Base-by-base conservation (phyloP, 2,797 vertebrate species). In the Sebastes vulpes region DNA sequence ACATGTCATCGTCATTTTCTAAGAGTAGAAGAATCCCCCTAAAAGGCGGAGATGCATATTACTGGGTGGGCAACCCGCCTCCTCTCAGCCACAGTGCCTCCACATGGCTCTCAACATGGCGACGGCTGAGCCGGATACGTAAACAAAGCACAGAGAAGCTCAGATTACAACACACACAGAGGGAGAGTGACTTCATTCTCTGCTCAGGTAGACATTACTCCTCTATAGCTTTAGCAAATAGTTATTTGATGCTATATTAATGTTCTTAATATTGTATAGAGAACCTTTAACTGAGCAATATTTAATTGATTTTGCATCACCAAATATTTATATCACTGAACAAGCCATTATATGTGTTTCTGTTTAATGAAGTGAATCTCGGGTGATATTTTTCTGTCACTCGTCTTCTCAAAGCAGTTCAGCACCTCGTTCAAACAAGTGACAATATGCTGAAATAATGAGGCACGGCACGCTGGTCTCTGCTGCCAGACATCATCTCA, bases 341-440 rank as follows among this genome's bases (percentile, higher is more conserved):
- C 25, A 46, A 50, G 59, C 68, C 48, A 60, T 42, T 69, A 52
- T 11, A 54, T 23, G 9, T 28, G 26, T 64, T 58, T 28, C 28
- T 32, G 25, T 50, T 10, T 63, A 75, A 69, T 58, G 32, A 57
- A 32, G 14, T 50, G 48, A 72, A 26, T 26, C 23, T 46, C 0
- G 1, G 21, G 8, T 25, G 53, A 61, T 21, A 69, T 26, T 56
- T 56, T 42, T 14, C 4, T 38, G 14, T 69, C 42, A 26, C 18
- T 60, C n/a, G 18, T 53, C 7, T 35, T 71, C 52, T 18, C n/a
- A 26, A 20, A 31, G 14, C 6, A 29, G 35, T 50, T 59, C 74
- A 38, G 35, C 57, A 72, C 65, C 57, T 77, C 14, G 1, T 75
- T 73, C 9, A 46, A 59, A 65, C 23, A 67, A 79, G 61, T 53